phyloP scores from a whole-genome alignment of 2,797 vertebrate species.

The Hypotaenidia philippensis region DNA sequence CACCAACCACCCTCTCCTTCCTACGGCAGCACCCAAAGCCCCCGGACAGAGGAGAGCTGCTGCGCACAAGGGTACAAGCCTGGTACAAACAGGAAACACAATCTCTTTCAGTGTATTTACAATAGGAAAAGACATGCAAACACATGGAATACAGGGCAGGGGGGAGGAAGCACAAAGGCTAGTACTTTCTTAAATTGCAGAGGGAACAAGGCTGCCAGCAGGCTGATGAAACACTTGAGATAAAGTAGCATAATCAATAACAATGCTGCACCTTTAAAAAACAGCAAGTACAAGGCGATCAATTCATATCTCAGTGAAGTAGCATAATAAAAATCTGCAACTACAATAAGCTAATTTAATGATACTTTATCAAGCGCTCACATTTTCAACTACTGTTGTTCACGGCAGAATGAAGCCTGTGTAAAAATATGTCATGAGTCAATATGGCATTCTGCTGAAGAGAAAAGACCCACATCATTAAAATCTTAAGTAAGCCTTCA shows the following conservation, averaged over 20 bases:
- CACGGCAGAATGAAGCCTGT: slow-evolving; percentile 42
- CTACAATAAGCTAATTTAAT: slow-evolving; percentile 56
- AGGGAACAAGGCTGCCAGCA: slow-evolving; percentile 18
- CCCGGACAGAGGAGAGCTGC: not conserved
- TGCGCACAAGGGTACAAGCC: not conserved
- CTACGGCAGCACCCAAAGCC: not conserved
- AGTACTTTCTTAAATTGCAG: not conserved
- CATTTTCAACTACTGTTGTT: slow-evolving; percentile 44
- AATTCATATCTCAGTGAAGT: slow-evolving; percentile 36
- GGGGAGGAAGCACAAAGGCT: not conserved
- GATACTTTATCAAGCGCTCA: slow-evolving; percentile 38
- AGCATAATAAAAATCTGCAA: slow-evolving; percentile 44
- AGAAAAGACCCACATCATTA: slow-evolving; percentile 39
- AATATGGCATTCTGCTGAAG: slow-evolving; percentile 27
- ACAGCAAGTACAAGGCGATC: slow-evolving; percentile 4
- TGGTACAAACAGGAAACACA: fast-evolving
- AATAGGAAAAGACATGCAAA: not conserved
- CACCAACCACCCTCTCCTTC: not conserved
- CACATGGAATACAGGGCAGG: not conserved
- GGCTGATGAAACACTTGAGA: slow-evolving; percentile 61
- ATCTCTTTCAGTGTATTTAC: not conserved
- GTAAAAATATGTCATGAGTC: slow-evolving; percentile 55
- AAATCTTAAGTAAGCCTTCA: slow-evolving; percentile 52
- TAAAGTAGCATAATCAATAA: slow-evolving; percentile 60
- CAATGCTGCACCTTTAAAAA: slow-evolving; percentile 52